Base-by-base conservation (phyloP, 2,888 invertebrate genomes). In the Papilio elwesi region DNA sequence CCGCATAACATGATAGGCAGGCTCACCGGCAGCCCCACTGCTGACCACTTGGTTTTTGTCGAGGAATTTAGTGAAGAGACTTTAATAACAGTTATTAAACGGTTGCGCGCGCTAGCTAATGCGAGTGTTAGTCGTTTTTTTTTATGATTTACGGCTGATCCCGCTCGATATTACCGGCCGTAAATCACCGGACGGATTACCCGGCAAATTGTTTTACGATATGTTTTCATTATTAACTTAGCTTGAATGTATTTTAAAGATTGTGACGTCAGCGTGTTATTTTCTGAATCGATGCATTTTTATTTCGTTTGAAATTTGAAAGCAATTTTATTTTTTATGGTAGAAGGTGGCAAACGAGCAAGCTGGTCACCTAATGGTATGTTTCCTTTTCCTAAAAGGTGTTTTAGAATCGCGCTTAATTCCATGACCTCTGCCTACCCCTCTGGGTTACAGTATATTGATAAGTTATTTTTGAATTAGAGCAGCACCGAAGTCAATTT, bases 21-120 rank as follows among this genome's bases (percentile, higher is more conserved):
- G 16, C 77, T 43, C 8, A 78, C 80, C 81, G 79, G 85, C 82
- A 87, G 85, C 86, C 76, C 76, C 74, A 71, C 76, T 71, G 80
- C 81, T 81, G 82, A 81, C 80, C 82, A 82, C 78, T 83, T 87
- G 85, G 87, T 87, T 79, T 78, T 88, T 88, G 89, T 89, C 83
- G 81, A 82, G 85, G 89, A 88, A 89, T 90, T 90, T 88, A 85
- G 89, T 90, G 87, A 87, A 87, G 88, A 86, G 84, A 81, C 85
- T 85, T n/a, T 92, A 92, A 92, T 92, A 91, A 92, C 89, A 92
- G 92, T 91, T 90, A 93, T 93, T 93, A 93, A 86, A 87, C 83
- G 82, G 88, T 85, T 88, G 89, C 89, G 83, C 81, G 89, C 83
- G 88, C 88, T 89, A 87, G 87, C 90, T 92, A 91, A 92, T 91